Conservation (phyloP, 1,140 invertebrate species). For the Pogonomyrmex californicus region DNA sequence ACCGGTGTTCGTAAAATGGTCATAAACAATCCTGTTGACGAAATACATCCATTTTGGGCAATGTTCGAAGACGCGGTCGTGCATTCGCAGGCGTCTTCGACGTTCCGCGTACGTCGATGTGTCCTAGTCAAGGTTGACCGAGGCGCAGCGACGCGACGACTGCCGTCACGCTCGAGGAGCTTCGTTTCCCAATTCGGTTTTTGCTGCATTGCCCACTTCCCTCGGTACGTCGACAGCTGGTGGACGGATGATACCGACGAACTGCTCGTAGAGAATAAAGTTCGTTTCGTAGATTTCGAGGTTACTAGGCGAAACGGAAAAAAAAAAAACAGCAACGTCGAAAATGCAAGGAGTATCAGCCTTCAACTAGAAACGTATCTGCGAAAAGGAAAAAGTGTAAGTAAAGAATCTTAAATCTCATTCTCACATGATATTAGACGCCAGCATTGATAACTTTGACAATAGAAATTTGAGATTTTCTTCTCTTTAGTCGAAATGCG, state of each 20-base stretch:
- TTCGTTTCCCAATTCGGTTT: constrained; percentile 72
- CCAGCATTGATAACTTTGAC: neutral
- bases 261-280: constrained; percentile 50
- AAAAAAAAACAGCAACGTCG: neutral
- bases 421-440: neutral
- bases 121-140: constrained; percentile 69
- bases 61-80: neutral
- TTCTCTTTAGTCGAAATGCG: neutral
- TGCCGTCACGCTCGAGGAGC: constrained; percentile 64
- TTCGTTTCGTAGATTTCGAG: constrained; percentile 51
- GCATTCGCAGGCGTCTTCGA: neutral
- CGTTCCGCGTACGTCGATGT: constrained; percentile 10
- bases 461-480: neutral
- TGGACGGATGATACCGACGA: constrained; percentile 62
- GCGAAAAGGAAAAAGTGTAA: neutral
- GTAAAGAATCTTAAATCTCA: neutral
- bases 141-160: constrained; percentile 33
- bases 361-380: neutral
- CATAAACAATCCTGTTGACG: constrained; percentile 40
- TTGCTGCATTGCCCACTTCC: constrained; percentile 66
- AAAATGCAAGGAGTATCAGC: neutral
- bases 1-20: constrained; percentile 62
- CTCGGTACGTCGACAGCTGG: constrained; percentile 66
- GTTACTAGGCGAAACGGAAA: constrained; percentile 41
- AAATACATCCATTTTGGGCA: neutral